Evolutionary conservation across 2,797 vertebrate genomes (phyloP), one percentile per base, ranked within the genome.

Genomic region (Characodon lateralis): DNA sequence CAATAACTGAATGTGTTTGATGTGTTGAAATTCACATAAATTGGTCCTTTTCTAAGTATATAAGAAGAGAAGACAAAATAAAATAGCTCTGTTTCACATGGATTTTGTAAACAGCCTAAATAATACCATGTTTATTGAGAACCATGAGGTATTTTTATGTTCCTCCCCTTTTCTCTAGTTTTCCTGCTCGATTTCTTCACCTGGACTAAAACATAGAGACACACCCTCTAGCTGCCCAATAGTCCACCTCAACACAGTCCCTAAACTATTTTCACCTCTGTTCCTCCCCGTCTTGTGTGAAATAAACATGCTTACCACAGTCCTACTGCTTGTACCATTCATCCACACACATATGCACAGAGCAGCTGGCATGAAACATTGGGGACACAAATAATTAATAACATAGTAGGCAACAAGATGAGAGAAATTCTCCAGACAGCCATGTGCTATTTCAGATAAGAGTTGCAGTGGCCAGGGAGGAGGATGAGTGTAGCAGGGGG

Each of bases 381-480:
- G 81, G 79, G 59, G 76, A 88, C 68, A 84, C 81, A 76, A 79
- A 81, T 82, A 81, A 86, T 89, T 90, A 88, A 89, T 78, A 86
- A 80, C 85, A 79, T 74, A 77, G 88, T 82, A 87, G 89, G 87
- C 86, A 82, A 86, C 78, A 82, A 78, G 87, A 84, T 48, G 69
- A 81, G 79, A 79, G 82, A 78, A 82, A 87, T 83, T 81, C 86
- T 84, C 80, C 59, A 76, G 66, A 85, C 73, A 72, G 81, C 87
- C 86, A 89, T 93, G 93, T 94, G 92, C 83, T 91, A 79, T 84
- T 85, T 72, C 72, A 85, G 94, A 95, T 95, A 94, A 95, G 93
- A 84, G 86, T 74, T 85, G 81, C 77, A 84, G 77, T 79, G 80
- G 85, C 77, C 76, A 66, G 83, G 78, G 85, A 81, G 79, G 83